A percentile compares a stretch with the other conserved stretches of the same genome.
Conservation (phyloP, 2,113 vertebrate species). For the Platanista minor region DNA sequence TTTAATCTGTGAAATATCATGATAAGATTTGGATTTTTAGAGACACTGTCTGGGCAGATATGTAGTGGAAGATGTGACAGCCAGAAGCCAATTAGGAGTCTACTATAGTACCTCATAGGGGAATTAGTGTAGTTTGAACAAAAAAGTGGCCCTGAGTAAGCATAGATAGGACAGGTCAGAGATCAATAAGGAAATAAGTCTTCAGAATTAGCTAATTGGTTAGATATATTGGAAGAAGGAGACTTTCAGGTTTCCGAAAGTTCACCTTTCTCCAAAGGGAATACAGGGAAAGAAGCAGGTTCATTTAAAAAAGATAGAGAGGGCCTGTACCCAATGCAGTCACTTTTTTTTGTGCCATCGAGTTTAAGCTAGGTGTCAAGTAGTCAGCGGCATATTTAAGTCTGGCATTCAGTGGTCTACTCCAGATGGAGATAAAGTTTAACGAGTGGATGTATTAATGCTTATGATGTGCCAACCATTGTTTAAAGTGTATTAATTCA, state of each 20-base stretch:
- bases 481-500: neutral
- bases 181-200: neutral
- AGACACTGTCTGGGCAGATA: neutral
- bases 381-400: neutral
- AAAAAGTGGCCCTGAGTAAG: neutral
- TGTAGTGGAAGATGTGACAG: neutral
- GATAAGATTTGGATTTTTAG: neutral
- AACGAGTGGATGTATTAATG: neutral
- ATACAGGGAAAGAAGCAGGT: neutral
- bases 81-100: neutral
- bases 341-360: neutral
- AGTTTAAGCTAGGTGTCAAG: neutral
- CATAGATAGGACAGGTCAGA: neutral
- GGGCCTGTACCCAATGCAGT: neutral
- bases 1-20: neutral
- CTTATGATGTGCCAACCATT: neutral
- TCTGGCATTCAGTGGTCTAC: neutral
- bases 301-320: neutral
- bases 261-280: neutral
- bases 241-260: neutral
- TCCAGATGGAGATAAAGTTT: neutral
- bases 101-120: rapidly evolving
- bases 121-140: neutral
- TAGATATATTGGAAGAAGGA: neutral
- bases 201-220: neutral